Conservation (phyloP, 2,797 vertebrate genomes). For the Amphiprion clarkii region DNA sequence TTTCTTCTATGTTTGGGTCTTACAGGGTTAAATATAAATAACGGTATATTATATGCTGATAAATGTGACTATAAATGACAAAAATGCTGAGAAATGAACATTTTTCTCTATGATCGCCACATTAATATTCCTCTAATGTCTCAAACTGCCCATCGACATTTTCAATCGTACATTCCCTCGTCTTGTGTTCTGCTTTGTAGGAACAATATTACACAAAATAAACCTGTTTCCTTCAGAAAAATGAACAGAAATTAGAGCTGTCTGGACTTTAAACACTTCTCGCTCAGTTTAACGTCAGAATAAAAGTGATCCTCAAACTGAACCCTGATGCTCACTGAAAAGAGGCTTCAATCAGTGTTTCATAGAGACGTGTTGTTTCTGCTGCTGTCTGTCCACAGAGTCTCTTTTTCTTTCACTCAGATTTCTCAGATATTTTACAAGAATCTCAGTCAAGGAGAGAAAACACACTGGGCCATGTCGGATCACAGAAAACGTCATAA, state of each 20-base stretch:
- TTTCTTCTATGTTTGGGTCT: too few species aligned
- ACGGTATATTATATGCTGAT: neutral
- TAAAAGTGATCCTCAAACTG: neutral
- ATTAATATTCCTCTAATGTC: too few species aligned
- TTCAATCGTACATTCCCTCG: too few species aligned
- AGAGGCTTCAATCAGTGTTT: too few species aligned
- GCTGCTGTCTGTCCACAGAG: slow-evolving; percentile 71
- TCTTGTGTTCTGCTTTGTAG: too few species aligned
- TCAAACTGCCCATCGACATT: too few species aligned
- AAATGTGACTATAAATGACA: neutral
- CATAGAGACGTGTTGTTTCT: slow-evolving; percentile 1
- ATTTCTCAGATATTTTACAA: slow-evolving; percentile 91
- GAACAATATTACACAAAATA: too few species aligned
- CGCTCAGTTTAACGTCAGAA: too few species aligned
- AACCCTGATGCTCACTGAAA: neutral
- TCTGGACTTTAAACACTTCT: too few species aligned
- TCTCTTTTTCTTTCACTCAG: slow-evolving; percentile 84
- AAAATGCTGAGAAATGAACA: neutral
- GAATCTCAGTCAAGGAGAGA: slow-evolving; percentile 87
- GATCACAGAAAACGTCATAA: slow-evolving; percentile 50
- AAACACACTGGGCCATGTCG: slow-evolving; percentile 43
- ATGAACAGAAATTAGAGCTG: too few species aligned
- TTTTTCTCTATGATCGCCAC: neutral
- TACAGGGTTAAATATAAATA: too few species aligned
- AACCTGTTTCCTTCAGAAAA: too few species aligned